Evolutionary conservation across 2,888 invertebrate genomes (phyloP), one percentile per base, ranked within the genome.

Genomic region (Sphaerophoria taeniata): DNA sequence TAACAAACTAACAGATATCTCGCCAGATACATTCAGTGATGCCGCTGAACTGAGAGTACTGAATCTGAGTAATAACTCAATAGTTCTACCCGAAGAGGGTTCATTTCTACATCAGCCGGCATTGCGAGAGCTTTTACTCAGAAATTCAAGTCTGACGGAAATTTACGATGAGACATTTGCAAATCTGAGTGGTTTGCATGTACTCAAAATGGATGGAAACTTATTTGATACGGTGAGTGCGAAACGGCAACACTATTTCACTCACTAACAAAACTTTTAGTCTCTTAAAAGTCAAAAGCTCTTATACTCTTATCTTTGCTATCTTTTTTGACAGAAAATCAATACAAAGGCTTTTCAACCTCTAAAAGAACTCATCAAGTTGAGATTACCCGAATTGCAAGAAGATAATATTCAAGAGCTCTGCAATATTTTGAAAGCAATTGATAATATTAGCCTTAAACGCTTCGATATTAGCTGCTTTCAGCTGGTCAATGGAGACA

Each of bases 391-490:
- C 24, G 90, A 92, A 73, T 87, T 92, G 87, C 89, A 90, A 56
- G 88, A 89, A 78, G 69, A 81, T 3, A 89, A 89, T 56, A 89
- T 91, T 43, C 88, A 89, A 75, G 90, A 91, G 33, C 89, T 92
- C 49, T 92, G 92, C 84, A 90, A 90, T 71, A 87, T 90, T 33
- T 87, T 92, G 16, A 89, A 89, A 87, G 88, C 90, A 49, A 92
- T 92, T 72, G 92, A 92, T 82, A 90, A 89, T 58, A 91, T 92
- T 60, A 90, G 90, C 75, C 90, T 91, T 43, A 90, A 89, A 67
- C 89, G 89, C 71, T 92, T 90, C 76, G 90, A 91, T 87, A 88
- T 92, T 14, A 92, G 92, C 84, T 92, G 92, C 87, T 92, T 88
- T 80, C 90, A 91, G 70, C 87, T 92, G n/a, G 90, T 90, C 6